These are phyloP conservation scores for Microctenopoma steveboyesi DNA, from an alignment of 2,797 vertebrate genomes.

Conservation along the genomic window DNA sequence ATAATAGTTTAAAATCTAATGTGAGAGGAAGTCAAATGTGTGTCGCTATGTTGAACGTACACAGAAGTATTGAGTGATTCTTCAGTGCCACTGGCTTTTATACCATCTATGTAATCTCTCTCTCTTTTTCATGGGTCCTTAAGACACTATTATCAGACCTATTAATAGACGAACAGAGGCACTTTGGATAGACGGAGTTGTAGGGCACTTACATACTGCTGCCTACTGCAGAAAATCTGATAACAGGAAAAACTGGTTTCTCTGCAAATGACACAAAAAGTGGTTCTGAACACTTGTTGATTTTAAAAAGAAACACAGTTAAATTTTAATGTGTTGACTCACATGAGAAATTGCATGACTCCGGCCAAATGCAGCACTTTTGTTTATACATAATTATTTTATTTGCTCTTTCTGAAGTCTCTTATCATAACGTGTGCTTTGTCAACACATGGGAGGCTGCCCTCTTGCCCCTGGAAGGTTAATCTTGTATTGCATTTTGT, in stretches of 20 bases:
- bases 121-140: slow-evolving; percentile 12
- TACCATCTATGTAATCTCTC: slow-evolving; percentile 5
- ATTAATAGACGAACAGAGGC: background rate
- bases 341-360: background rate
- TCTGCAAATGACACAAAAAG: slow-evolving; percentile 4
- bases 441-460: slow-evolving; percentile 32
- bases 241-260: background rate
- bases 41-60: background rate
- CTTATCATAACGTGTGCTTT: slow-evolving; percentile 20
- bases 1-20: background rate
- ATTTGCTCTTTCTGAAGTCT: slow-evolving; percentile 6
- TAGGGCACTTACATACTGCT: background rate
- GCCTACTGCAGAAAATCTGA: slow-evolving; percentile 6
- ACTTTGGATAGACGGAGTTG: background rate
- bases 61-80: background rate
- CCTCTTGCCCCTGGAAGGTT: slow-evolving; percentile 29
- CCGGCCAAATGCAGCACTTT: background rate
- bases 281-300: slow-evolving; percentile 5
- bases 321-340: background rate
- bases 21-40: background rate
- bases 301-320: background rate
- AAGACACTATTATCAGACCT: slow-evolving; percentile 20
- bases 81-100: slow-evolving; percentile 9
- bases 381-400: background rate
- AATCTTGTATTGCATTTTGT: slow-evolving; percentile 62